These are phyloP conservation scores for Aphaenogaster ashmeadi DNA, from an alignment of 1,140 invertebrate genomes.

Conservation along the genomic window DNA sequence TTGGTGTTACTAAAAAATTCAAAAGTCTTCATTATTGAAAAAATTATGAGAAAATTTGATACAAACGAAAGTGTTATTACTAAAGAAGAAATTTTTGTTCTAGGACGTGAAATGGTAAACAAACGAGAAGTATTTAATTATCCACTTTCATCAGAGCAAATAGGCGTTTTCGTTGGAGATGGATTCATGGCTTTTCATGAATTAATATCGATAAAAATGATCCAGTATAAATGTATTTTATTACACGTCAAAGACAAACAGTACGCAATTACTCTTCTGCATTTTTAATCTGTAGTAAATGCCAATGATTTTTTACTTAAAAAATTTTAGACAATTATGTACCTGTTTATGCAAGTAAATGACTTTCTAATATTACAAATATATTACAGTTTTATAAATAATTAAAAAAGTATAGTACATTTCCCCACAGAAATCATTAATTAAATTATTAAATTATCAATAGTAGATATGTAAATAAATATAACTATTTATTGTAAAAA, in stretches of 20 bases:
- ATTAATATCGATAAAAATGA: constrained; percentile 4
- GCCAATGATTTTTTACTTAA: too few species aligned
- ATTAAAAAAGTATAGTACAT: too few species aligned
- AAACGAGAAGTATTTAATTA: neutral
- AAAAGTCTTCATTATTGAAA: neutral
- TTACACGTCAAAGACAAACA: neutral
- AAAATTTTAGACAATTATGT: too few species aligned
- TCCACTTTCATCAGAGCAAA: neutral
- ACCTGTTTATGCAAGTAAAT: too few species aligned
- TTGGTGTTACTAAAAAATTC: neutral
- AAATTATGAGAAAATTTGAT: neutral
- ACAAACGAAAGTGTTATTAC: neutral
- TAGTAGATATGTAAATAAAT: too few species aligned
- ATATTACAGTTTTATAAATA: too few species aligned
- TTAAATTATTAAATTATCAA: too few species aligned
- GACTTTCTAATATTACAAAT: too few species aligned
- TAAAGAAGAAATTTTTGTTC: neutral
- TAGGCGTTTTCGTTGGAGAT: neutral
- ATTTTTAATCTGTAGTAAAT: neutral
- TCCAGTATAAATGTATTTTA: neutral
- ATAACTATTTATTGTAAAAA: too few species aligned
- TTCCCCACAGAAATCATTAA: too few species aligned
- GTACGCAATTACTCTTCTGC: neutral
- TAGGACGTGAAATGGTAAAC: constrained; percentile 12
- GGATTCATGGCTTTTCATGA: neutral